Conservation (phyloP, 2,888 invertebrate species). For the Halocaridina rubra region DNA sequence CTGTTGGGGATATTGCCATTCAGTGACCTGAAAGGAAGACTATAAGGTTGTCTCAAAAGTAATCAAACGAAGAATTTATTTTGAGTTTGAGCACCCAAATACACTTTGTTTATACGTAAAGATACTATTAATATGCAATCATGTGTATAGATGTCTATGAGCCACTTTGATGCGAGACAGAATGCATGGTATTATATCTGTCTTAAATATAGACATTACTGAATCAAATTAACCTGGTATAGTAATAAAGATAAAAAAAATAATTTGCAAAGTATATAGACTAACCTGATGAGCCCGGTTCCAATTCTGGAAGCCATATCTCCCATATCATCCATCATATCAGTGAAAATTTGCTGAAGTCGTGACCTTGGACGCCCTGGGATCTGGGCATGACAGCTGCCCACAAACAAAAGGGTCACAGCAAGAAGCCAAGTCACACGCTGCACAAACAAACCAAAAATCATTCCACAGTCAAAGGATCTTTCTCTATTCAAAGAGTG, state of each 20-base stretch:
- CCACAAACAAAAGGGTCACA: neutral
- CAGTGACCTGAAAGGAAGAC: neutral
- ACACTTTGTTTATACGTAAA: neutral
- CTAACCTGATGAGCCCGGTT: constrained; percentile 2
- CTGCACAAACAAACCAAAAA: neutral
- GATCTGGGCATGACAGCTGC: neutral
- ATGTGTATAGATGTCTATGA: neutral
- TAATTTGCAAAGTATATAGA: neutral
- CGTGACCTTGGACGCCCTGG: neutral
- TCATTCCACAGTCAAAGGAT: too few relatives aligned
- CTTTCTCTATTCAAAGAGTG: too few relatives aligned
- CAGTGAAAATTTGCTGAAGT: neutral
- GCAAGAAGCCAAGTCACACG: neutral
- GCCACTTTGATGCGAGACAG: neutral
- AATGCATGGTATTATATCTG: neutral
- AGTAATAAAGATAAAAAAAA: too few relatives aligned
- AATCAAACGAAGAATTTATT: neutral
- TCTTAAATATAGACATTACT: too few relatives aligned
- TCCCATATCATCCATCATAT: neutral
- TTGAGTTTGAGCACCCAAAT: neutral
- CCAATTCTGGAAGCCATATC: constrained; percentile 19
- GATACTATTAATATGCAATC: neutral
- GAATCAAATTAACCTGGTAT: too few relatives aligned
- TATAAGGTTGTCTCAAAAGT: neutral
- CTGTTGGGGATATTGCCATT: neutral